A percentile compares a stretch with the other conserved stretches of the same genome.
Conservation (phyloP, 2,113 vertebrate genomes). For the Tachysurus fulvidraco region DNA sequence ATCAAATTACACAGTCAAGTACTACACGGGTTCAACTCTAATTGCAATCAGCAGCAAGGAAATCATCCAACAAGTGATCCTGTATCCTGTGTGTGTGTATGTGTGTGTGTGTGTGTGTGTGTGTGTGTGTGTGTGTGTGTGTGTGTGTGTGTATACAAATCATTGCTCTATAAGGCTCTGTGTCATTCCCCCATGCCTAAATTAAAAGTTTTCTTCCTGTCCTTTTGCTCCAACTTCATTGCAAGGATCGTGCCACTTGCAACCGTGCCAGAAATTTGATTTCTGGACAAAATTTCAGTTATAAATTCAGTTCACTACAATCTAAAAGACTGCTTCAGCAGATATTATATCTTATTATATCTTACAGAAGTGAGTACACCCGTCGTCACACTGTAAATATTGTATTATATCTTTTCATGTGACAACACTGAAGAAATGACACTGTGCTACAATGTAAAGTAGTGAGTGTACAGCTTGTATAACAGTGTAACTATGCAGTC, state of each 20-base stretch:
- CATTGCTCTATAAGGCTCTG: conserved; percentile 44
- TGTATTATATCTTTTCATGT: too few relatives aligned
- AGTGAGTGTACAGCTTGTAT: too few relatives aligned
- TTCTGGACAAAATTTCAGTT: neutral
- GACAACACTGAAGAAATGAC: too few relatives aligned
- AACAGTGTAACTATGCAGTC: too few relatives aligned
- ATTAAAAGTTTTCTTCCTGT: conserved; percentile 69
- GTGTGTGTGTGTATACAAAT: neutral
- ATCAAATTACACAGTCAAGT: conserved; percentile 13
- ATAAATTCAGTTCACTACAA: neutral
- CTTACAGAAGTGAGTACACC: too few relatives aligned
- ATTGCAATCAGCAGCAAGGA: conserved; percentile 32
- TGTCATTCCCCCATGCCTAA: conserved; percentile 58
- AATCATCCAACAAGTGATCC: conserved; percentile 25
- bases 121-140: neutral
- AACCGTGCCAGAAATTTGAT: neutral
- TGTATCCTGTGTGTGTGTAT: neutral
- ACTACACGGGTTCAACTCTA: neutral
- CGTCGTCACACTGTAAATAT: too few relatives aligned
- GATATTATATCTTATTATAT: too few relatives aligned
- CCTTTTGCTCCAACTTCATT: neutral
- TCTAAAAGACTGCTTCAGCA: neutral
- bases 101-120: neutral
- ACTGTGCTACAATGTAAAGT: too few relatives aligned
- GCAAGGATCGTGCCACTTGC: neutral